Percentiles rank a stretch among this genome's conserved stretches.
Conservation (phyloP, 2,113 vertebrate genomes). For the Ascaphus truei region DNA sequence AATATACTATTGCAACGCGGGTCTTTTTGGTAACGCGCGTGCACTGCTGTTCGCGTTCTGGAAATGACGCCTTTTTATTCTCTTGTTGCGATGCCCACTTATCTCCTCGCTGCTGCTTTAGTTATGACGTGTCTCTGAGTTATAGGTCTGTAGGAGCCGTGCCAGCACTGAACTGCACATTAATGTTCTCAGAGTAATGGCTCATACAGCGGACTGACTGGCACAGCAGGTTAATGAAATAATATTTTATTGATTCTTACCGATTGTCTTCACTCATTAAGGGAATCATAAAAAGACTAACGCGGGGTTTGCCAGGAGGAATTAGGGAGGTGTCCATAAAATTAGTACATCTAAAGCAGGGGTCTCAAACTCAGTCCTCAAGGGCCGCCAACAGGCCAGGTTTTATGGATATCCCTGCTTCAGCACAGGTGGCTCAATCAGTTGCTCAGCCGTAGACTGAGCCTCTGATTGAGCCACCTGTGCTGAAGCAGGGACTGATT, state of each 20-base stretch:
- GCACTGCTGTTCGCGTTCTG: too few species aligned
- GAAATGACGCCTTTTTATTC: too few species aligned
- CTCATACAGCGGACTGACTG: slow-evolving; percentile 25
- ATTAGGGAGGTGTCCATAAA: neutral
- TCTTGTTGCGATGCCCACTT: too few species aligned
- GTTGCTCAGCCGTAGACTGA: too few species aligned
- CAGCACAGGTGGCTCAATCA: too few species aligned
- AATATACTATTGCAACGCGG: too few species aligned
- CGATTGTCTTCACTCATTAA: slow-evolving; percentile 32
- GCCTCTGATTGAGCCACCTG: too few species aligned
- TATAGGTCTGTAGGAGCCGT: neutral
- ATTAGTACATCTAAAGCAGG: neutral
- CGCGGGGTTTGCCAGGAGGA: neutral
- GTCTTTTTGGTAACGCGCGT: too few species aligned
- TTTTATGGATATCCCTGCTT: too few species aligned
- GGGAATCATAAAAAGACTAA: slow-evolving; percentile 11
- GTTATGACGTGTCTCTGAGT: slow-evolving; percentile 15
- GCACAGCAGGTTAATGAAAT: slow-evolving; percentile 28
- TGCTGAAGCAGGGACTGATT: too few species aligned
- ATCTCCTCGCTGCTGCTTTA: neutral
- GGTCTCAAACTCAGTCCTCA: too few species aligned
- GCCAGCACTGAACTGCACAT: slow-evolving; percentile 29
- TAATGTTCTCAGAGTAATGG: slow-evolving; percentile 15
- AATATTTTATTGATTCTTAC: slow-evolving; percentile 29
- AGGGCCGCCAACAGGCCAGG: too few species aligned